Percentiles rank a stretch among this genome's conserved stretches.
Evolutionary conservation across 2,888 invertebrate genomes (phyloP).

Genomic region (Lasioglossum vierecki): DNA sequence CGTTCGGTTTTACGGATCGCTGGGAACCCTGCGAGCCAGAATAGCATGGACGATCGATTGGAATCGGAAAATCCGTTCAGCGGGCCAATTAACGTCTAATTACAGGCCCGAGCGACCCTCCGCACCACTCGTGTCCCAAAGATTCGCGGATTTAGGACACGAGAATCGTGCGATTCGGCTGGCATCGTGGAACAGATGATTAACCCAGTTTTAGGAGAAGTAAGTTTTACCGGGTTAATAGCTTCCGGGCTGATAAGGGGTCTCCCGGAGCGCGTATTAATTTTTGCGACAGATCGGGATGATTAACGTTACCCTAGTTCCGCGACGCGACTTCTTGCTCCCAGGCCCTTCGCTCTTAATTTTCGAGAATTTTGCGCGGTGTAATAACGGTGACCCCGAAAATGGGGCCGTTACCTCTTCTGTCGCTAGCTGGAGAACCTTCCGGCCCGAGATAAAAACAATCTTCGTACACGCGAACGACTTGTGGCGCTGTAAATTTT

Average conservation of each 20-base stretch:
- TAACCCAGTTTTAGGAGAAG: slow-evolving; percentile 60
- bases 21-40: neutral
- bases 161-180: slow-evolving; percentile 38
- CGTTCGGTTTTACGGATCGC: neutral
- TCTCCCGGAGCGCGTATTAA: slow-evolving; percentile 22
- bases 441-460: neutral
- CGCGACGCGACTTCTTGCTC: slow-evolving; percentile 14
- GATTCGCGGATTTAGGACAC: slow-evolving; percentile 48
- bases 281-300: slow-evolving; percentile 26
- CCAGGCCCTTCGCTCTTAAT: slow-evolving; percentile 14
- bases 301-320: slow-evolving; percentile 10
- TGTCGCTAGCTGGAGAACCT: neutral
- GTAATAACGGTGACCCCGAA: neutral
- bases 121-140: slow-evolving; percentile 7
- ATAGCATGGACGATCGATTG: slow-evolving; percentile 30
- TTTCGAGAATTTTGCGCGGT: neutral
- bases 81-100: slow-evolving; percentile 54
- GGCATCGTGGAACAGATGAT: slow-evolving; percentile 52
- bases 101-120: slow-evolving; percentile 13
- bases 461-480: neutral
- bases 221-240: slow-evolving; percentile 62
- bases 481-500: neutral
- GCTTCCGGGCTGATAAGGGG: slow-evolving; percentile 58
- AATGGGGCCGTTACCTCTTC: neutral
- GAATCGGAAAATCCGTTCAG: slow-evolving; percentile 54